Evolutionary conservation across 1,140 invertebrate species (phyloP), one percentile per base, ranked within the genome.

Genomic region (Wasmannia auropunctata): DNA sequence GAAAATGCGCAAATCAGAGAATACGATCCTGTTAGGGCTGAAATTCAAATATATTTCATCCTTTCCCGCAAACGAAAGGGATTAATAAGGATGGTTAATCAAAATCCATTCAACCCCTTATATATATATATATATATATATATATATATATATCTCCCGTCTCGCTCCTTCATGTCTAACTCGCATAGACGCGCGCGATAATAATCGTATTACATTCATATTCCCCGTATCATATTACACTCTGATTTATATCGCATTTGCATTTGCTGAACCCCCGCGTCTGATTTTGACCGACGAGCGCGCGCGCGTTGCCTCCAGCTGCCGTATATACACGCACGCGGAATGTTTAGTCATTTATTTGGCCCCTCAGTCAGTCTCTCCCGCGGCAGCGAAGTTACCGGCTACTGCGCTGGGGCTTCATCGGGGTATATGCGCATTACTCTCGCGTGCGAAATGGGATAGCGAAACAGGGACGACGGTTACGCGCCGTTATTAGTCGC

Each of bases 261-360:
- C 43, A 58, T 70, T 49, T 37, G 22, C 16, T 19, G 43, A 63
- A 28, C 19, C 46, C 56, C 34, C 43, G n/a, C n/a, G 65, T 56
- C 63, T 70, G 79, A 81, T 58, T 83, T 60, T 74, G 79, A 83
- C 34, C 67, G 67, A 85, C 43, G 74, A 85, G 43, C 25, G 19
- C 4, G 25, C 16, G 22, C 22, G n/a, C n/a, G n/a, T 40, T 34
- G n/a, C n/a, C 51, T 58, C 51, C 14, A 40, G 51, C 43, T 40
- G 51, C 43, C 54, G 51, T 25, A n/a, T n/a, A n/a, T n/a, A n/a
- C n/a, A n/a, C n/a, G n/a, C n/a, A n/a, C n/a, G 67, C 40, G 37
- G 19, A 46, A 74, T 83, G 74, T 74, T 72, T 74, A 83, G 67
- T 58, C 79, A 83, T 83, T 83, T 83, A 83, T 83, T 83, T 34